These are phyloP conservation scores for Hippopotamyrus pictus DNA, from an alignment of 2,797 vertebrate species.

Conservation along the genomic window DNA sequence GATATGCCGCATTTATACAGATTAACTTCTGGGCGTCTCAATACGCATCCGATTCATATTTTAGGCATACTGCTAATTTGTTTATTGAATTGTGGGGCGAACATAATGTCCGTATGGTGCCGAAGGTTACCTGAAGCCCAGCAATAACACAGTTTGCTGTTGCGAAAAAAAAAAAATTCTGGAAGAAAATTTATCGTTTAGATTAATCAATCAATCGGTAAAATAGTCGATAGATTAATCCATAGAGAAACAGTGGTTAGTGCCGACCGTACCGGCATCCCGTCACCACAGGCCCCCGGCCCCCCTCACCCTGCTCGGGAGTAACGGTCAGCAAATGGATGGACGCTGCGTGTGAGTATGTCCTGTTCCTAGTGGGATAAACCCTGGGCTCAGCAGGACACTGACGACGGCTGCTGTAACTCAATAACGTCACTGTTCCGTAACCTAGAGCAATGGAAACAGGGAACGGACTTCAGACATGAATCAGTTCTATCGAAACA, in stretches of 20 bases:
- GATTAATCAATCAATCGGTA: background rate
- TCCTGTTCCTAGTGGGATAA: background rate
- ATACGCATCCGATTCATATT: background rate
- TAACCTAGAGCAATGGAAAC: background rate
- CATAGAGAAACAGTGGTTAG: background rate
- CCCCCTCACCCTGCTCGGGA: background rate
- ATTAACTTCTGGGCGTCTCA: background rate
- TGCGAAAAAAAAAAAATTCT: background rate
- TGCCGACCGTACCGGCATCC: background rate
- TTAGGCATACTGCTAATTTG: background rate
- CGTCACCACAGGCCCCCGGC: background rate
- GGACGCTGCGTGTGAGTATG: background rate
- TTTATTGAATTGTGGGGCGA: background rate
- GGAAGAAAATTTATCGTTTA: background rate
- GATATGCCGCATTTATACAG: background rate
- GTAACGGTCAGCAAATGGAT: background rate
- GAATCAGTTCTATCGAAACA: background rate
- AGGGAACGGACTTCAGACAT: background rate
- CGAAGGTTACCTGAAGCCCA: background rate
- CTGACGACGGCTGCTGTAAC: background rate
- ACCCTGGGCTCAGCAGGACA: background rate
- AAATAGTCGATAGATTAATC: background rate
- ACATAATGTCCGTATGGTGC: background rate
- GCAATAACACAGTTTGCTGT: background rate
- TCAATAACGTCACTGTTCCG: background rate